These are phyloP conservation scores for Percopsis omiscomaycus DNA, from an alignment of 2,797 vertebrate species.

Conservation along the genomic window DNA sequence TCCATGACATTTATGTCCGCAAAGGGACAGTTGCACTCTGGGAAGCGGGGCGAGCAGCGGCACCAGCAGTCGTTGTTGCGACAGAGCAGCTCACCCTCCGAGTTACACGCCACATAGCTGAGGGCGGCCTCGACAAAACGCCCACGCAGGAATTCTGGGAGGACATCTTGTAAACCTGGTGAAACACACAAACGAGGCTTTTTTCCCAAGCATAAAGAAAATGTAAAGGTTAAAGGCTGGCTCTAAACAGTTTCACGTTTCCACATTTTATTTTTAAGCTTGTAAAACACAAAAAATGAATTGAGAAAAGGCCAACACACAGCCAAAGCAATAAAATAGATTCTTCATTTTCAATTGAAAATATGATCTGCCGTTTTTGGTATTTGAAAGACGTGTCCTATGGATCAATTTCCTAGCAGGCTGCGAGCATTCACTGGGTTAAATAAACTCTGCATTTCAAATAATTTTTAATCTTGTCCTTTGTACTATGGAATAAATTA, in stretches of 20 bases:
- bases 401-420: no score
- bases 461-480: no score
- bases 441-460: no score
- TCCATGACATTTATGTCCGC: constrained; percentile 92
- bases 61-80: constrained; percentile 93
- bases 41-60: constrained; percentile 85
- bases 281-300: background rate
- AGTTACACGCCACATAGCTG: constrained; percentile 96
- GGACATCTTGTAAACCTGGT: constrained; percentile 90
- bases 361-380: no score
- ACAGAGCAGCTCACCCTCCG: constrained; percentile 91
- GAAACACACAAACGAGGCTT: constrained; percentile 4
- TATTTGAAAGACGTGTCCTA: no score
- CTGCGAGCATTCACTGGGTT: no score
- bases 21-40: constrained; percentile 93
- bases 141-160: constrained; percentile 89
- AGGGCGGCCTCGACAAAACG: constrained; percentile 92
- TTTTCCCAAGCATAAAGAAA: background rate
- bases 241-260: background rate
- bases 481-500: no score
- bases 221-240: background rate
- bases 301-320: no score
- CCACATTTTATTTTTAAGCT: background rate
- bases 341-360: no score
- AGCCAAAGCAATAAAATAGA: no score